A percentile compares a stretch with the other conserved stretches of the same genome.
phyloP scores from a whole-genome alignment of 2,797 vertebrate species.

The Lutjanus argentimaculatus region DNA sequence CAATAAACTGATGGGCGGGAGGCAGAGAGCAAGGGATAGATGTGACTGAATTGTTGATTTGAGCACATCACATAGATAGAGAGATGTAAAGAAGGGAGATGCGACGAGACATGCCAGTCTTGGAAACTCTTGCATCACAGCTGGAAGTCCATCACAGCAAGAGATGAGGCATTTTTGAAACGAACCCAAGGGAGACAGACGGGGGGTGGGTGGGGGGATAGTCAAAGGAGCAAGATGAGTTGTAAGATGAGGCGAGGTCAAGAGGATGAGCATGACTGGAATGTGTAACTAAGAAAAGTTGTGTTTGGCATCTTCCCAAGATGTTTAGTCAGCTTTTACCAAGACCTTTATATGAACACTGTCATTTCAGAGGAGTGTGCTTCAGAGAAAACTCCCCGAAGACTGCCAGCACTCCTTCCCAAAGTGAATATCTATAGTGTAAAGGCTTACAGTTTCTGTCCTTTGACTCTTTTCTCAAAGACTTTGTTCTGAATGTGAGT shows the following conservation, averaged over 20 bases:
- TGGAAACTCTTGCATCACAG: conserved; percentile 71
- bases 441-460: not conserved
- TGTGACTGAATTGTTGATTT: conserved; percentile 77
- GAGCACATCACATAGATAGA: conserved; percentile 55
- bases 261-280: conserved; percentile 44
- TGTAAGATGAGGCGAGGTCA: conserved; percentile 58
- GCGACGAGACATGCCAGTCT: conserved; percentile 49
- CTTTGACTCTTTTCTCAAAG: not conserved
- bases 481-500: conserved; percentile 15
- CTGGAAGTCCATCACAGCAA: conserved; percentile 59
- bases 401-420: not conserved
- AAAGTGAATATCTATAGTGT: conserved; percentile 2
- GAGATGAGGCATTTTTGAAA: conserved; percentile 57
- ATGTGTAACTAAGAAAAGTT: conserved; percentile 47
- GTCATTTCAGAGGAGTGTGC: not conserved
- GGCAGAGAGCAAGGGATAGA: conserved; percentile 47
- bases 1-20: conserved; percentile 44
- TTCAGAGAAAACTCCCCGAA: conserved; percentile 24
- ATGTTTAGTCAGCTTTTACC: conserved; percentile 49
- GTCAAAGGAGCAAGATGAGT: conserved; percentile 38
- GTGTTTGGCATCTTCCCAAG: conserved; percentile 30
- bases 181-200: conserved; percentile 41
- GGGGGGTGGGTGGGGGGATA: not conserved
- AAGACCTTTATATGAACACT: conserved; percentile 6
- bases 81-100: conserved; percentile 41